These are phyloP conservation scores for Acanthosepion lycidas DNA, from an alignment of 2,888 invertebrate species.

Conservation along the genomic window DNA sequence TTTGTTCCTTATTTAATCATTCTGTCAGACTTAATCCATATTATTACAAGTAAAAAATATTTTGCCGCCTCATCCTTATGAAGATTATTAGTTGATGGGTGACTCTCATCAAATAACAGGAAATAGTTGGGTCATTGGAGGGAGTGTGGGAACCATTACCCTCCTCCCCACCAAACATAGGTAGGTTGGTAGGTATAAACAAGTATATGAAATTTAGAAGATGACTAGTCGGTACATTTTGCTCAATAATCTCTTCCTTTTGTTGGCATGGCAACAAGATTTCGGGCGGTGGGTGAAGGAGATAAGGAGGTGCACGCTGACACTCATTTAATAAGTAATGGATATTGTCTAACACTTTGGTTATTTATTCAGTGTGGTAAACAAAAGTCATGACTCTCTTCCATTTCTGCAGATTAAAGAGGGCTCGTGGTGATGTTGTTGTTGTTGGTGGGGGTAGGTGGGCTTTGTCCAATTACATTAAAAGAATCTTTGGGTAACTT, in stretches of 20 bases:
- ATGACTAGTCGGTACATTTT: neutral
- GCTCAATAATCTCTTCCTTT: neutral
- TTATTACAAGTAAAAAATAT: too few relatives aligned
- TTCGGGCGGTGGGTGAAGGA: neutral
- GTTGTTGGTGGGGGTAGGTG: neutral
- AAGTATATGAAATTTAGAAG: neutral
- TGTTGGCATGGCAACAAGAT: neutral
- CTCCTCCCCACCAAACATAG: neutral
- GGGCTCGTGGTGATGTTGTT: neutral
- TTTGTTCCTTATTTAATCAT: too few relatives aligned
- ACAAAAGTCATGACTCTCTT: neutral
- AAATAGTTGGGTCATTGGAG: too few relatives aligned
- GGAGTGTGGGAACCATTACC: too few relatives aligned
- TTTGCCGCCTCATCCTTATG: too few relatives aligned
- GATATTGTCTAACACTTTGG: neutral
- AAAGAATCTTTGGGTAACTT: neutral
- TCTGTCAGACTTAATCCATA: too few relatives aligned
- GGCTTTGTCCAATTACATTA: neutral
- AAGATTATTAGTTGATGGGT: too few relatives aligned
- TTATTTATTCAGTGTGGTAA: neutral
- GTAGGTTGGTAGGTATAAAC: neutral
- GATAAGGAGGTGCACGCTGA: neutral
- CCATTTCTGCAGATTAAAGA: conserved; percentile 33
- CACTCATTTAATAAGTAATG: neutral
- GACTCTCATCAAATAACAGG: too few relatives aligned